Base-by-base conservation (phyloP, 1,140 invertebrate genomes). In the Nasonia giraulti region DNA sequence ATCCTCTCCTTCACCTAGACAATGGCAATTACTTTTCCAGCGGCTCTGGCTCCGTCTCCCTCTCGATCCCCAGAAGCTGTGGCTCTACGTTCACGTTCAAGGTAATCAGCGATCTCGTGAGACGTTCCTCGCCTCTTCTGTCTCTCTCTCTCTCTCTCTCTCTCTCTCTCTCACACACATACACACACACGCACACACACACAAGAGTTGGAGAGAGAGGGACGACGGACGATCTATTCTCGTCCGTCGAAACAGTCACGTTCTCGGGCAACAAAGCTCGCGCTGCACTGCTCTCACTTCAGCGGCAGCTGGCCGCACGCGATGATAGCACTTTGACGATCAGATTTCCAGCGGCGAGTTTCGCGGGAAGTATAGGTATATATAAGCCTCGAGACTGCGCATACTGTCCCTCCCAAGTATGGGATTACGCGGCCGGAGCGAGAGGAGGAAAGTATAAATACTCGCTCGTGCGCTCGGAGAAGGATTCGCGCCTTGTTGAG, bases 61-160 rank as follows among this genome's bases (percentile, higher is more conserved):
- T 47, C 68, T 40, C 50, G 31, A 84, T 84, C 77, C 37, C 50
- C 17, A 27, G 47, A 74, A 74, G 66, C 23, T 10, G 68, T 33
- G n/a, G n/a, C n/a, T n/a, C n/a, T n/a, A 62, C 27, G 50, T 76
- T 80, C 75, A 84, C 47, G 76, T 84, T 84, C 78, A 81, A 80
- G 55, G 71, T 85, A 80, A 85, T 85, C 78, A 76, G 37, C 23
- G 78, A 81, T 85, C 68, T 33, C 62, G 44, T 37, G 14, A 76
- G 75, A 47, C n/a, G 75, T 10, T 76, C n/a, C n/a, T n/a, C n/a
- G n/a, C 37, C 20, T 14, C 50, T 55, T 55, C 12, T 14, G 2
- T 55, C 17, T 55, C 17, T 55, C 2, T 55, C 50, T 17, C 50
- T 55, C 17, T 17, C 27, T 27, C n/a, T n/a, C n/a, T n/a, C n/a